Base-by-base conservation (phyloP, 2,888 invertebrate species). In the Drosophila merina region DNA sequence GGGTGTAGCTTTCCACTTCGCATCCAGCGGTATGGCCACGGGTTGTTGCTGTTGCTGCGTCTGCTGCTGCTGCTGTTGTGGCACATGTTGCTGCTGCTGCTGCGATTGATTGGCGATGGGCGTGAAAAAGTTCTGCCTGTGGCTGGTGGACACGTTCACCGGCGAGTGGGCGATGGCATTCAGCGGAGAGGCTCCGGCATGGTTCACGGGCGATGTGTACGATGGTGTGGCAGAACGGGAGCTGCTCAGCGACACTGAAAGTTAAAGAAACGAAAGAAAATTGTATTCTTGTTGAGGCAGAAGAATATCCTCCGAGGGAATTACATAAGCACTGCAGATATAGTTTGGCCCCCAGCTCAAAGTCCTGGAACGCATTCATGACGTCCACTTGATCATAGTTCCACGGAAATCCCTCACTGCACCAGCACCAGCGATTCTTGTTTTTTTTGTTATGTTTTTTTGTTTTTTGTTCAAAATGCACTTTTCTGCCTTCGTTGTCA, bases 221-320 rank as follows among this genome's bases (percentile, higher is more conserved):
- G 97, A 97, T 50, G 98, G 98, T 52, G 98, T 97, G 56, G 97
- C 97, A 42, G 98, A 97, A 68, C 98, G 94, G 12, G 98, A 98
- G 91, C 97, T 97, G 80, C 98, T 97, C 84, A 98, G 93, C 10
- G 98, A 98, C 81, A 98, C 98, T 96, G 92, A 52, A 69, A 48
- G 28, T 20, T 10, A 4, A 47, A 6, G 12, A 12, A 6, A 36
- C 12, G 6, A 1, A 36, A 5, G 5, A 36, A 36, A 12, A 2
- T 5, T 36, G 2, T 36, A n/a, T 12, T 12, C 1, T 28, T 20
- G 20, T 20, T 33, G 2, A n/a, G 5, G 5, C n/a, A 12, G n/a
- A n/a, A n/a, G 36, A 36, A n/a, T 0, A 36, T 36, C 36, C 36
- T 36, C 6, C 10, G 10, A 51, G 12, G 54, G 56, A 44, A 86